A percentile compares a stretch with the other conserved stretches of the same genome.
Conservation (phyloP, 2,797 vertebrate genomes). For the Mycteria americana region DNA sequence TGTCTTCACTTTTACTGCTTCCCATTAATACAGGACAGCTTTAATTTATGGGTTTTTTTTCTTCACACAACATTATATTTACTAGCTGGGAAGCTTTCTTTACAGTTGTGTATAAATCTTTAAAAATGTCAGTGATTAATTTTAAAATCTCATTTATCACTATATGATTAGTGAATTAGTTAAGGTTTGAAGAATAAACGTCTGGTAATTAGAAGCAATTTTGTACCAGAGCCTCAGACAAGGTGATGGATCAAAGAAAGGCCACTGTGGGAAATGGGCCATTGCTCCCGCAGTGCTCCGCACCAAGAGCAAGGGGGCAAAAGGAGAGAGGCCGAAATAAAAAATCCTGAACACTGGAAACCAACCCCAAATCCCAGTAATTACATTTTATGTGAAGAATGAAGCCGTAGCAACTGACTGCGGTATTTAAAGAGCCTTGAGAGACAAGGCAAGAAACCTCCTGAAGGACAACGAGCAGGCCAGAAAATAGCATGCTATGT, state of each 20-base stretch:
- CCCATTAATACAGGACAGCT: not conserved
- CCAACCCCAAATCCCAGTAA: not conserved
- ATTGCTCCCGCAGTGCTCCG: not conserved
- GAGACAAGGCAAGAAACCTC: not conserved
- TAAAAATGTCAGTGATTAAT: conserved; percentile 34
- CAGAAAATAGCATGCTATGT: not conserved
- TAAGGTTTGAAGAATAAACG: conserved; percentile 37
- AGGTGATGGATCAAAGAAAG: conserved; percentile 2
- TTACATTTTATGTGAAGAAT: not conserved
- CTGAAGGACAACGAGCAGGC: not conserved
- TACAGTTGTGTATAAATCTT: conserved; percentile 29
- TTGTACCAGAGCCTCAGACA: not conserved
- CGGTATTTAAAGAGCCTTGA: not conserved
- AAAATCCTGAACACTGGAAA: not conserved
- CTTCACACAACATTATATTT: conserved; percentile 27
- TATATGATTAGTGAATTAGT: conserved; percentile 26
- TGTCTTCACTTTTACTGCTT: not conserved
- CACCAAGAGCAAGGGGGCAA: not conserved
- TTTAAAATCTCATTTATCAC: conserved; percentile 50
- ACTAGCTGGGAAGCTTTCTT: not conserved
- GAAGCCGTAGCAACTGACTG: not conserved
- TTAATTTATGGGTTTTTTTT: conserved; percentile 6
- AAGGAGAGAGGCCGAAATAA: not conserved
- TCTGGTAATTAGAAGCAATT: not conserved
- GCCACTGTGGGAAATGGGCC: not conserved